Percentiles rank a stretch among this genome's conserved stretches.
phyloP scores from a whole-genome alignment of 2,797 vertebrate genomes.

The Neomorphus geoffroyi region DNA sequence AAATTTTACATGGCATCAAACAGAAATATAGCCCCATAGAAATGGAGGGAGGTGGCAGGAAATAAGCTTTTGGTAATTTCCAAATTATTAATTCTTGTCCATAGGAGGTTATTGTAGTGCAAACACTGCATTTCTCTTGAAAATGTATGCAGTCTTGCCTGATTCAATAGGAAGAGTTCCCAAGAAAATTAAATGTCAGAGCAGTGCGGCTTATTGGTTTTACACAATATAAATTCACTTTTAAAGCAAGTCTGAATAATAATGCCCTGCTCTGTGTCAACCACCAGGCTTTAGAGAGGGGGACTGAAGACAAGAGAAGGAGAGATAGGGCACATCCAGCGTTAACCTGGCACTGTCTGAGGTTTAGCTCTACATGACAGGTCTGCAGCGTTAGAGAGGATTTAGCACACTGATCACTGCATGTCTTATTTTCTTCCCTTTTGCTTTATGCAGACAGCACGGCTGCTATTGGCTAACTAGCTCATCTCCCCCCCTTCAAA shows the following conservation, averaged over 20 bases:
- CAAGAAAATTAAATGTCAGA: slow-evolving; percentile 75
- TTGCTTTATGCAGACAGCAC: neutral
- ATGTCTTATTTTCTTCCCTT: neutral
- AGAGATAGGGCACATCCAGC: neutral
- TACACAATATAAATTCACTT: slow-evolving; percentile 68
- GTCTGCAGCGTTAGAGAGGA: slow-evolving; percentile 9
- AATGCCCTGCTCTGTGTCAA: slow-evolving; percentile 52
- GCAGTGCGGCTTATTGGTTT: slow-evolving; percentile 63
- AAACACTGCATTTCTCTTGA: slow-evolving; percentile 56
- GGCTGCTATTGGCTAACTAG: neutral
- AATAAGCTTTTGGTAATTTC: neutral
- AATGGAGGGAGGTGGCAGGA: neutral
- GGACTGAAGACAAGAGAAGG: neutral
- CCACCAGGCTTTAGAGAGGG: neutral
- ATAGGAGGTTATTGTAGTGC: neutral
- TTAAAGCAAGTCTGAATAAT: slow-evolving; percentile 67
- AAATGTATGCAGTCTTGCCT: slow-evolving; percentile 27
- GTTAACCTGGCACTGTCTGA: neutral
- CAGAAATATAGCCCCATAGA: slow-evolving; percentile 14
- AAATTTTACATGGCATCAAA: neutral
- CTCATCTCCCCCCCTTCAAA: neutral
- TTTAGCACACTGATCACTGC: neutral
- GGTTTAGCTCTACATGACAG: slow-evolving; percentile 30
- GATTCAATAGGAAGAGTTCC: slow-evolving; percentile 63
- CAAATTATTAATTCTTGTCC: slow-evolving; percentile 2